Evolutionary conservation across 64 coral and sea anemone species (phyloP).

Genomic region (Montipora sp.): DNA sequence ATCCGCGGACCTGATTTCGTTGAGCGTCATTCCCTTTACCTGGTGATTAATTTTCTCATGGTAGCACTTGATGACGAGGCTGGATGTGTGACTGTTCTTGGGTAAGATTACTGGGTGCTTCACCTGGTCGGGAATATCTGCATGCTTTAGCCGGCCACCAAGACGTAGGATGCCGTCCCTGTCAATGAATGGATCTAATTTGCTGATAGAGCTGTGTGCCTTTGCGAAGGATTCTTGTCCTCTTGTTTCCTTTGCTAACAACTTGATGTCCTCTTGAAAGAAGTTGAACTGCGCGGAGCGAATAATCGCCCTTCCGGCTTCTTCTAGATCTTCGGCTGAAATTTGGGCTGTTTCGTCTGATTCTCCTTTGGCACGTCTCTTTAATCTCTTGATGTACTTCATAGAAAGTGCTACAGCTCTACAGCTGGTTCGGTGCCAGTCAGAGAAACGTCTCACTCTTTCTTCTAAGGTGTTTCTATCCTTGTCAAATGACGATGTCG

Average conservation of each 20-base stretch:
- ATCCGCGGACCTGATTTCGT: too few relatives aligned
- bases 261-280: not conserved
- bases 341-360: not conserved
- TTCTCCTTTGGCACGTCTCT: not conserved
- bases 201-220: not conserved
- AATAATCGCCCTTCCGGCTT: not conserved
- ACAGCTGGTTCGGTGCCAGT: not conserved
- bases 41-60: too few relatives aligned
- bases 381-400: not conserved
- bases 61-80: too few relatives aligned
- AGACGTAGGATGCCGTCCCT: not conserved
- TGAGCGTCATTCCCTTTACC: too few relatives aligned
- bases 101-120: too few relatives aligned
- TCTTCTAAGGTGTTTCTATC: not conserved
- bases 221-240: not conserved
- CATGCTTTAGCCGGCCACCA: not conserved
- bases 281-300: not conserved
- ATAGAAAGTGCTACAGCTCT: not conserved
- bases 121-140: not conserved
- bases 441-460: not conserved
- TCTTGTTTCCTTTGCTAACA: not conserved
- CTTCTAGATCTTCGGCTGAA: not conserved
- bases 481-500: not conserved
- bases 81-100: too few relatives aligned
- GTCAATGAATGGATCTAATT: not conserved